Evolutionary conservation across 2,797 vertebrate species (phyloP).

Genomic region (Neoniphon sammara): DNA sequence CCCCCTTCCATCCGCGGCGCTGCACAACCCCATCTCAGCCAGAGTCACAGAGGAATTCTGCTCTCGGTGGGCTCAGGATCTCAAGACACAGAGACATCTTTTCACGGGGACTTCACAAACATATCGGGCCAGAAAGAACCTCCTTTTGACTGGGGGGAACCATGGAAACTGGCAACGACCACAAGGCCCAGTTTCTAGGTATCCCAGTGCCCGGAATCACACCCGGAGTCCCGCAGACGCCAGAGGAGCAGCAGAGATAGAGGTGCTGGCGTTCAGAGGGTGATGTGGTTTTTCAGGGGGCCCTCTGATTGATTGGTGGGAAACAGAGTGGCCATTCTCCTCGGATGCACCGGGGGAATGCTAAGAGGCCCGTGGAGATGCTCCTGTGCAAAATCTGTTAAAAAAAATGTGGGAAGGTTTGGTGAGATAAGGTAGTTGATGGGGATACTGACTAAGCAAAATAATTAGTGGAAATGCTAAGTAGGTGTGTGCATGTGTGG

Average conservation of each 20-base stretch:
- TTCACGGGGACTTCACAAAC: constrained; percentile 73
- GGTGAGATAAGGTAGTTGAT: constrained; percentile 52
- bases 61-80: constrained; percentile 49
- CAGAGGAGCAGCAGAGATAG: constrained; percentile 60
- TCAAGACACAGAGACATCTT: constrained; percentile 76
- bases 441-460: constrained; percentile 47
- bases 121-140: constrained; percentile 60
- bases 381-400: constrained; percentile 56
- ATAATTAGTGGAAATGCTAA: constrained; percentile 15
- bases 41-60: constrained; percentile 59
- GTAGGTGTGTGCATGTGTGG: constrained; percentile 9
- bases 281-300: constrained; percentile 55
- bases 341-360: constrained; percentile 65
- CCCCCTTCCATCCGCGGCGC: constrained; percentile 45
- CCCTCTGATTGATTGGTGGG: constrained; percentile 69
- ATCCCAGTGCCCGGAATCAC: constrained; percentile 71
- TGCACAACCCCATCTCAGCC: constrained; percentile 49
- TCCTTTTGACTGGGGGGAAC: constrained; percentile 68
- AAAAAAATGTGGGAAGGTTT: constrained; percentile 33
- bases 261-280: constrained; percentile 58
- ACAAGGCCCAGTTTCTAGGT: constrained; percentile 71
- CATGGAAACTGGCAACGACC: constrained; percentile 77
- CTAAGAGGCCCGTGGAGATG: constrained; percentile 70
- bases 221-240: constrained; percentile 59
- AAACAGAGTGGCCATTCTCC: constrained; percentile 76